phyloP scores from a whole-genome alignment of 1,140 invertebrate genomes.

The Tetraneura akinire region DNA sequence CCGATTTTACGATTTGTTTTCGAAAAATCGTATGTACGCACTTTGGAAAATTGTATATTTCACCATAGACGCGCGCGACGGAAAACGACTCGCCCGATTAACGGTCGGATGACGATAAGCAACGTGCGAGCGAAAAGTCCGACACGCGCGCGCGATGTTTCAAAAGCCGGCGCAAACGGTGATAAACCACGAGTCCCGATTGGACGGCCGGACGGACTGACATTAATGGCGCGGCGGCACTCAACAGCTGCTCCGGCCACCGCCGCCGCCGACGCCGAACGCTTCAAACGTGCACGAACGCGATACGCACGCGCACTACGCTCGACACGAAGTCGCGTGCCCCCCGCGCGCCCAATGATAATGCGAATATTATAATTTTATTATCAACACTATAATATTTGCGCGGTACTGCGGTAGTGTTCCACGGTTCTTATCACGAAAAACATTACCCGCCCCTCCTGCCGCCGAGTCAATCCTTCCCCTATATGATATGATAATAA shows the following conservation, averaged over 20 bases:
- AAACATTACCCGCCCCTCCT: not conserved
- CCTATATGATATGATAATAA: not conserved
- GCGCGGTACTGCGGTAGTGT: no score
- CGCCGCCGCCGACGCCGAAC: not conserved
- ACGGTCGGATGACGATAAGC: slow-evolving; percentile 7
- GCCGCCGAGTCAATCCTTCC: not conserved
- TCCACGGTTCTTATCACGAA: not conserved
- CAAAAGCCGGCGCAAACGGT: slow-evolving; percentile 36
- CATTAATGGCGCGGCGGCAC: slow-evolving; percentile 47
- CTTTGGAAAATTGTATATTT: no score
- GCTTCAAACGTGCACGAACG: slow-evolving; percentile 1
- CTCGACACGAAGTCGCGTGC: not conserved
- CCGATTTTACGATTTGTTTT: no score
- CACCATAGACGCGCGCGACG: not conserved
- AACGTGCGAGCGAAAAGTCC: slow-evolving; percentile 7
- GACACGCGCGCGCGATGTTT: slow-evolving; percentile 4
- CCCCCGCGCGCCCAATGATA: slow-evolving; percentile 27
- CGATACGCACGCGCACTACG: not conserved
- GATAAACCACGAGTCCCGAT: slow-evolving; percentile 28
- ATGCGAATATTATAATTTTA: not conserved
- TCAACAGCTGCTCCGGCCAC: slow-evolving; percentile 37
- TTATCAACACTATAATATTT: not conserved
- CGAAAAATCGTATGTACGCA: no score
- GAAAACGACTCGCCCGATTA: not conserved
- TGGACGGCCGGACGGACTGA: slow-evolving; percentile 47